Percentiles rank a stretch among this genome's conserved stretches.
These are phyloP conservation scores for Ashinkailepas kermadecensis DNA, from an alignment of 2,888 invertebrate species.

Conservation along the genomic window DNA sequence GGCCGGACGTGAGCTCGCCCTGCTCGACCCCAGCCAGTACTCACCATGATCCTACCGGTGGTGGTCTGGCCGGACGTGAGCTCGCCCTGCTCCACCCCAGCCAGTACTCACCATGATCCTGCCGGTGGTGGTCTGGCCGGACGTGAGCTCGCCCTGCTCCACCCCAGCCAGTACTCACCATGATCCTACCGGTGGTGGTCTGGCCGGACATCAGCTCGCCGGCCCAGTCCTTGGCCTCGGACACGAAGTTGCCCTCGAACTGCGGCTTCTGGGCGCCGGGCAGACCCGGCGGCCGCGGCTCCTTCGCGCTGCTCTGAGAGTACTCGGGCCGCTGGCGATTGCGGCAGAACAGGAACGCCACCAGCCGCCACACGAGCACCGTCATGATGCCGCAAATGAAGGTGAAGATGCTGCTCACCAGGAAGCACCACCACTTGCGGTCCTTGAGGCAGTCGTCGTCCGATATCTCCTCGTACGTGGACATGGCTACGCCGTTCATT, in stretches of 20 bases:
- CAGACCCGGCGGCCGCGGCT: neutral
- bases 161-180: slow-evolving; percentile 58
- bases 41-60: slow-evolving; percentile 96
- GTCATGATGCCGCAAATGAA: slow-evolving; percentile 87
- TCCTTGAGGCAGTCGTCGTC: slow-evolving; percentile 65
- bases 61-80: slow-evolving; percentile 99
- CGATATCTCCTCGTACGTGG: neutral
- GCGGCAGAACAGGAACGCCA: slow-evolving; percentile 81
- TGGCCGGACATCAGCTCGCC: slow-evolving; percentile 99
- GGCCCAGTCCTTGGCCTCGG: slow-evolving; percentile 99
- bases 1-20: slow-evolving; percentile 99
- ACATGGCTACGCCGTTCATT: no score
- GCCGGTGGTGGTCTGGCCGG: no score
- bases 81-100: slow-evolving; percentile 57
- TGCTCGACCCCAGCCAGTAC: slow-evolving; percentile 78
- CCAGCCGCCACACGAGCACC: slow-evolving; percentile 87
- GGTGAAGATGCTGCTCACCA: slow-evolving; percentile 93
- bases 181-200: slow-evolving; percentile 97
- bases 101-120: no score
- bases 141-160: no score
- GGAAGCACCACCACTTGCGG: slow-evolving; percentile 96
- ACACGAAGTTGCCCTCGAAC: slow-evolving; percentile 99
- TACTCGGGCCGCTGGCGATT: slow-evolving; percentile 63
- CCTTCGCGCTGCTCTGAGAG: slow-evolving; percentile 50
- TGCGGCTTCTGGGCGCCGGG: slow-evolving; percentile 54